These are phyloP conservation scores for Todiramphus saurophagus DNA, from an alignment of 2,113 vertebrate species.

Conservation along the genomic window DNA sequence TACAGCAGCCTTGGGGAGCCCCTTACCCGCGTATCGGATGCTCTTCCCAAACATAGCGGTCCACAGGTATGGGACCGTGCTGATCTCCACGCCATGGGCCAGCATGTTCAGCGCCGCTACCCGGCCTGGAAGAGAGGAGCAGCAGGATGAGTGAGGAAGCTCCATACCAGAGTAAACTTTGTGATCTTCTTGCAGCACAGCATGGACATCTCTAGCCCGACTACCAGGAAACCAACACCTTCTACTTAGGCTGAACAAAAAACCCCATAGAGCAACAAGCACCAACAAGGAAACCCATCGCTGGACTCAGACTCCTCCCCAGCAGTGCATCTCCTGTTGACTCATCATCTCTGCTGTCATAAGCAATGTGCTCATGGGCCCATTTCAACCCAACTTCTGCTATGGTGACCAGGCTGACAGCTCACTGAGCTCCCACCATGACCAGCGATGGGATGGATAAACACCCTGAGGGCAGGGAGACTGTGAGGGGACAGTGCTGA, in stretches of 20 bases:
- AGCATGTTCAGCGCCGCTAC: conserved; percentile 93
- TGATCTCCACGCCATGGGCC: conserved; percentile 86
- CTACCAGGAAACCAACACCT: neutral
- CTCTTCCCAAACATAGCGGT: conserved; percentile 97
- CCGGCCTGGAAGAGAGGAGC: conserved; percentile 76
- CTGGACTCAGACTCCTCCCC: neutral
- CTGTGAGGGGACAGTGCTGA: rapidly evolving
- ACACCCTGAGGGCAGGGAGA: neutral
- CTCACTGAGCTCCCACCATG: neutral
- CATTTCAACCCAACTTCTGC: neutral
- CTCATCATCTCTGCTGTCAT: rapidly evolving
- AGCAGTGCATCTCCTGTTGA: neutral
- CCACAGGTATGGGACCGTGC: conserved; percentile 94
- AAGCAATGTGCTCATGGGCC: neutral
- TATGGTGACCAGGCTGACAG: neutral
- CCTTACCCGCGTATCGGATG: conserved; percentile 89
- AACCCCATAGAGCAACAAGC: neutral
- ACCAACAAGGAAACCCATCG: rapidly evolving
- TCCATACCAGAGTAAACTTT: rapidly evolving
- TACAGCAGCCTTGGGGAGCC: neutral
- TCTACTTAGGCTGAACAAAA: neutral
- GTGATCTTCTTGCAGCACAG: neutral
- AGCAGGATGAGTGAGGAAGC: neutral
- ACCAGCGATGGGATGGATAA: neutral
- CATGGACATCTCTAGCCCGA: neutral